A percentile compares a stretch with the other conserved stretches of the same genome.
These are phyloP conservation scores for Diploptera punctata DNA, from an alignment of 2,888 invertebrate species.

Conservation along the genomic window DNA sequence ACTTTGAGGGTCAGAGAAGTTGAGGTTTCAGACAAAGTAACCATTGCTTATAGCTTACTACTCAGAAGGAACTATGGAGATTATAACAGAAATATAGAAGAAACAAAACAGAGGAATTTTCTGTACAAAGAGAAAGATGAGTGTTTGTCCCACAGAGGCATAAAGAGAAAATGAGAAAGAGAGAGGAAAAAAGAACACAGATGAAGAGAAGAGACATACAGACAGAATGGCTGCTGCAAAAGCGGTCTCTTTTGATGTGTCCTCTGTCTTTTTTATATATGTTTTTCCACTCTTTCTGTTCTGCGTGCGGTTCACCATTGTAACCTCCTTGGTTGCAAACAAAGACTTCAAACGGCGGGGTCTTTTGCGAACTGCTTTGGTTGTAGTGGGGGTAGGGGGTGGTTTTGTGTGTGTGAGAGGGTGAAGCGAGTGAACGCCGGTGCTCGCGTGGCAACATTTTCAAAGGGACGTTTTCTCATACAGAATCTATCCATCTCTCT, in stretches of 20 bases:
- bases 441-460: constrained; percentile 15
- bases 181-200: background rate
- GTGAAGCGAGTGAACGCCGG: background rate
- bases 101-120: too few relatives aligned
- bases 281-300: constrained; percentile 1
- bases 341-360: constrained; percentile 43
- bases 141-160: background rate
- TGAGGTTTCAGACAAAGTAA: too few relatives aligned
- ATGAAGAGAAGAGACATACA: background rate
- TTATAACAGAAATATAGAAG: too few relatives aligned
- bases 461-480: background rate
- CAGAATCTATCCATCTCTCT: background rate
- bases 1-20: too few relatives aligned
- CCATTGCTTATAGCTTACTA: too few relatives aligned
- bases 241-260: constrained; percentile 36
- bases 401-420: constrained; percentile 4
- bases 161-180: background rate
- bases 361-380: constrained; percentile 21
- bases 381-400: constrained; percentile 1
- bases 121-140: background rate
- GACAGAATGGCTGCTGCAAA: background rate
- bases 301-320: constrained; percentile 40
- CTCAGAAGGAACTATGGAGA: too few relatives aligned
- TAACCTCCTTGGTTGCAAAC: constrained; percentile 44
- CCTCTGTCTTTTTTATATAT: constrained; percentile 25